Conservation (phyloP, 92 coral and sea anemone genomes). For the Phenganax stokvisi region DNA sequence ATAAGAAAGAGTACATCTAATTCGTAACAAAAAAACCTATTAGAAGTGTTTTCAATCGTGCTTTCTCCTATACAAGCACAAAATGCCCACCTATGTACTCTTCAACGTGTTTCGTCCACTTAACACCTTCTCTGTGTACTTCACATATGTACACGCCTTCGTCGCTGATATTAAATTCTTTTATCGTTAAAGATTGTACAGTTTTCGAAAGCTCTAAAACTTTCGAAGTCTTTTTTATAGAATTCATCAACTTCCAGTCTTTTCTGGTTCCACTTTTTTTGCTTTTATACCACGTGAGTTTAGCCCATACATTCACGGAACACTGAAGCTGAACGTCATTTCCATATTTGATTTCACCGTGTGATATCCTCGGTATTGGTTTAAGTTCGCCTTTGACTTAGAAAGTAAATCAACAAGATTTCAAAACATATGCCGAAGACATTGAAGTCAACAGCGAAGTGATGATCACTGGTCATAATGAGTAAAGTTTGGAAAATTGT, state of each 20-base stretch:
- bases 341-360: background rate
- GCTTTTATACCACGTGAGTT: slow-evolving; percentile 13
- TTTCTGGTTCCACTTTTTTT: background rate
- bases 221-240: background rate
- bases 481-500: no score
- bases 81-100: background rate
- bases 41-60: no score
- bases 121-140: slow-evolving; percentile 11
- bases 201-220: background rate
- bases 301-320: background rate
- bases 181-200: background rate
- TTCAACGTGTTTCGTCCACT: slow-evolving; percentile 2
- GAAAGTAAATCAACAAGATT: no score
- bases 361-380: background rate
- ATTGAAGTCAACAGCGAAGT: no score
- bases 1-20: no score
- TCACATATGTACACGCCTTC: slow-evolving; percentile 13
- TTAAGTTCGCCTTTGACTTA: no score
- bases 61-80: no score
- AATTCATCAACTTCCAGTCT: background rate
- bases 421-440: no score
- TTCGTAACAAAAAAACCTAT: no score
- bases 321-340: background rate
- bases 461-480: no score
- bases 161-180: slow-evolving; percentile 8